Evolutionary conservation across 1,140 invertebrate genomes (phyloP).

Genomic region (Procambarus virginalis): DNA sequence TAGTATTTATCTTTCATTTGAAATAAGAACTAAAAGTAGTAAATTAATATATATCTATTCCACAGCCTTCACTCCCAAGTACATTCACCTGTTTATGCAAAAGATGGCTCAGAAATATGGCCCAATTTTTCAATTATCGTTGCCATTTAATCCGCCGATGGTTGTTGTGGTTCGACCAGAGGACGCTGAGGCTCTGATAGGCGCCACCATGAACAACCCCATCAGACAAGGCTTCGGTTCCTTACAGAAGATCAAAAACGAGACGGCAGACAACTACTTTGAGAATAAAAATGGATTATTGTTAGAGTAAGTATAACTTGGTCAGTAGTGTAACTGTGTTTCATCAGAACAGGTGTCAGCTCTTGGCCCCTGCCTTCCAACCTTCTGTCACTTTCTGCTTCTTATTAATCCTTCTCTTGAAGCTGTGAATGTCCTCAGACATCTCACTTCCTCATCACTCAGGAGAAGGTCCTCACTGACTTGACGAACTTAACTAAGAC

Average conservation of each 20-base stretch:
- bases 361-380: no score
- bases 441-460: no score
- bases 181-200: conserved; percentile 4
- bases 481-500: no score
- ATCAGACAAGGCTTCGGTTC: conserved; percentile 28
- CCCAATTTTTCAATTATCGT: not conserved
- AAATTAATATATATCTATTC: not conserved
- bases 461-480: no score
- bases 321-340: not conserved
- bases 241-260: conserved; percentile 2
- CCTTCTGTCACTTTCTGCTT: no score
- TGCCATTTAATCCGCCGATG: not conserved
- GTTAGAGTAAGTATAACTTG: not conserved
- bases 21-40: not conserved
- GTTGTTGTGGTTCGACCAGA: not conserved
- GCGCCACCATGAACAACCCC: conserved; percentile 48
- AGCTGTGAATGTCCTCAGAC: no score
- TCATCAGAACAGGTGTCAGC: no score
- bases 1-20: no score
- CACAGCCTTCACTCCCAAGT: not conserved
- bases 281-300: conserved; percentile 24
- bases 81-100: not conserved
- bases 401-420: no score
- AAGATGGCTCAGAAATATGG: conserved; percentile 15
- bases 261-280: conserved; percentile 26